Conservation (phyloP, 2,113 vertebrate species). For the Pelecanus crispus region DNA sequence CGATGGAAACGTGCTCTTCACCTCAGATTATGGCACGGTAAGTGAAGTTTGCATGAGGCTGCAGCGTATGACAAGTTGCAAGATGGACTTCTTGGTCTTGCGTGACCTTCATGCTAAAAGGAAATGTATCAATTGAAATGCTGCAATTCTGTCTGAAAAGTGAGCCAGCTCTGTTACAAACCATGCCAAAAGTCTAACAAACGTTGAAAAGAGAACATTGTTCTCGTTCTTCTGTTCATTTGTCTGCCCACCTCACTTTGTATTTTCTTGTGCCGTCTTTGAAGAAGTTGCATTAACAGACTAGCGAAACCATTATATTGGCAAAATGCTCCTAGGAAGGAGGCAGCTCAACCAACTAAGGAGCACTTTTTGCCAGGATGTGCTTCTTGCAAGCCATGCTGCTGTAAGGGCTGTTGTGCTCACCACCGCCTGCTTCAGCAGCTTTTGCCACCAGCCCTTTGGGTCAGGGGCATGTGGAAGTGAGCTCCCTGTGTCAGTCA, state of each 20-base stretch:
- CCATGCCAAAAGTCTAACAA: not conserved
- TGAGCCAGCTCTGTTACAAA: not conserved
- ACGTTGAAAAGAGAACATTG: not conserved
- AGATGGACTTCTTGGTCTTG: not conserved
- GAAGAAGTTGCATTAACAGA: not conserved
- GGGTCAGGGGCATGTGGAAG: not conserved
- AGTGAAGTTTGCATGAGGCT: constrained; percentile 19
- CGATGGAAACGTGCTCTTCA: constrained; percentile 73
- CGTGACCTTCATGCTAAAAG: not conserved
- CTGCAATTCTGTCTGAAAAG: not conserved
- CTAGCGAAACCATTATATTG: not conserved
- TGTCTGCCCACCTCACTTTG: not conserved
- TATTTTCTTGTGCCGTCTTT: not conserved
- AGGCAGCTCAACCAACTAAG: not conserved
- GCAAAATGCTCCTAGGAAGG: not conserved
- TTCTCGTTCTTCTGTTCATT: not conserved
- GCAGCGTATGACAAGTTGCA: not conserved
- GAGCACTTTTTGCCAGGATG: not conserved
- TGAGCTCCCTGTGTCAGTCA: not conserved
- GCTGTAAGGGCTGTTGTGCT: not conserved
- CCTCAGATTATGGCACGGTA: constrained; percentile 83
- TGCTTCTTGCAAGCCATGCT: not conserved
- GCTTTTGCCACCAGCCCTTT: not conserved
- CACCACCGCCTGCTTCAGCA: not conserved
- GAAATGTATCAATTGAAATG: not conserved